phyloP scores from a whole-genome alignment of 2,888 invertebrate genomes.

The Anaspis maculata region DNA sequence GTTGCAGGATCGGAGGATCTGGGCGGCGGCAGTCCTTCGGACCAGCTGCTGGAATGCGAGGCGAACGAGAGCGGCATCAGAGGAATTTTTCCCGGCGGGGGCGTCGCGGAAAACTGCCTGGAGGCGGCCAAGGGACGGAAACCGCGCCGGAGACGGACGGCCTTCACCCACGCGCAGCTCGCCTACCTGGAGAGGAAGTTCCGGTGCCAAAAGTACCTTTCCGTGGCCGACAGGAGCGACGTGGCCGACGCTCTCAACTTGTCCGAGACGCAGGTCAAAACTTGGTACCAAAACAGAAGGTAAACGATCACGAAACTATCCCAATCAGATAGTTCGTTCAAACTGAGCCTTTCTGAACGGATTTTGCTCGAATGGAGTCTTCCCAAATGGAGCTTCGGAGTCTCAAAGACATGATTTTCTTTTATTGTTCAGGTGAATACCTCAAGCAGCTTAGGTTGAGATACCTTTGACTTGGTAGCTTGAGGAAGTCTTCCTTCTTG shows the following conservation, averaged over 20 bases:
- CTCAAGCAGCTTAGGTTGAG: no score
- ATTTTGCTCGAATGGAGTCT: no score
- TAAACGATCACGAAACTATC: slow-evolving; percentile 35
- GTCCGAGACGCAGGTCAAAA: slow-evolving; percentile 92
- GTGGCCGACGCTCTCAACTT: slow-evolving; percentile 84
- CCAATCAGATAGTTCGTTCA: neutral
- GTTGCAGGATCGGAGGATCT: slow-evolving; percentile 9
- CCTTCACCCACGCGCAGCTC: slow-evolving; percentile 90
- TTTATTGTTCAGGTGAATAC: no score
- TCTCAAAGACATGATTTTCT: no score
- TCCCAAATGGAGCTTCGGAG: no score
- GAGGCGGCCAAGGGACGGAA: slow-evolving; percentile 54
- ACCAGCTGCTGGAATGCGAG: slow-evolving; percentile 9
- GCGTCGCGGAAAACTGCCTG: slow-evolving; percentile 25
- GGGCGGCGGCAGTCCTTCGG: slow-evolving; percentile 7
- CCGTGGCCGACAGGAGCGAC: slow-evolving; percentile 87
- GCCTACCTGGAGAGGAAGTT: slow-evolving; percentile 89
- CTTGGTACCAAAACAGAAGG: slow-evolving; percentile 90
- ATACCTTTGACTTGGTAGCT: no score
- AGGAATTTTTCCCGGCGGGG: slow-evolving; percentile 8
- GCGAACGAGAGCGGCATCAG: no score
- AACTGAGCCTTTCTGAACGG: no score
- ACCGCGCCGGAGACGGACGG: slow-evolving; percentile 76
- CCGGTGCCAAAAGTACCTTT: slow-evolving; percentile 87
- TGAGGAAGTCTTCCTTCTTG: no score